Base-by-base conservation (phyloP, 2,113 vertebrate species). In the Caranx ignobilis region DNA sequence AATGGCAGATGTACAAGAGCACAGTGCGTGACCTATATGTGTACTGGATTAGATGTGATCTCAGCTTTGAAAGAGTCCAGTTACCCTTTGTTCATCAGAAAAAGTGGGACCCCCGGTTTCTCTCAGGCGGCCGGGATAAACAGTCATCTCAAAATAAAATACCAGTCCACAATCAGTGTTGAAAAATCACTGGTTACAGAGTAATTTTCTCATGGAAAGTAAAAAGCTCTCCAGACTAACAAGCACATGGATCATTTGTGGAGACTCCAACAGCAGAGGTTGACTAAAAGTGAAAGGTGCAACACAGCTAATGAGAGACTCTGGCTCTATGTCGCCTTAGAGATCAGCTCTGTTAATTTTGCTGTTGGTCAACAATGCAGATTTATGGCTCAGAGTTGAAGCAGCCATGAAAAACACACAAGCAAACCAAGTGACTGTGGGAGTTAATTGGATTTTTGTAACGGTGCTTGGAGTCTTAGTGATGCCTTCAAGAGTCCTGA, bases 21-120 rank as follows among this genome's bases (percentile, higher is more conserved):
- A 52, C 77, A 69, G 65, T 79, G 12, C 34, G 64, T 89, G 93
- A 94, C 93, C 93, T 91, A 93, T 60, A 89, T 93, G 83, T 59
- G 55, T 69, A 47, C n/a, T 79, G 84, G 84, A 91, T 86, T 82
- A 85, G 81, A 82, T 4, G 35, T 59, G 79, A 83, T 75, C 65
- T 71, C 59, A 48, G 55, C 71, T 82, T 83, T 79, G 66, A 82
- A 76, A 77, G 66, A 55, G 67, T 59, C 57, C 52, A 11, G 41
- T 60, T 63, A 5, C 57, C 81, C 70, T 84, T 86, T 90, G 85
- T 89, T 76, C 83, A 47, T 32, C 35, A n/a, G 35, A 13, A 66
- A 26, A 54, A 69, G 1, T 10, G 56, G 72, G 48, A 37, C 64
- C 63, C 5, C 10, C 9, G 52, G 75, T 71, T 68, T 82, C 21